A percentile compares a stretch with the other conserved stretches of the same genome.
Evolutionary conservation across 2,113 vertebrate genomes (phyloP).

Genomic region (Sciurus niger): DNA sequence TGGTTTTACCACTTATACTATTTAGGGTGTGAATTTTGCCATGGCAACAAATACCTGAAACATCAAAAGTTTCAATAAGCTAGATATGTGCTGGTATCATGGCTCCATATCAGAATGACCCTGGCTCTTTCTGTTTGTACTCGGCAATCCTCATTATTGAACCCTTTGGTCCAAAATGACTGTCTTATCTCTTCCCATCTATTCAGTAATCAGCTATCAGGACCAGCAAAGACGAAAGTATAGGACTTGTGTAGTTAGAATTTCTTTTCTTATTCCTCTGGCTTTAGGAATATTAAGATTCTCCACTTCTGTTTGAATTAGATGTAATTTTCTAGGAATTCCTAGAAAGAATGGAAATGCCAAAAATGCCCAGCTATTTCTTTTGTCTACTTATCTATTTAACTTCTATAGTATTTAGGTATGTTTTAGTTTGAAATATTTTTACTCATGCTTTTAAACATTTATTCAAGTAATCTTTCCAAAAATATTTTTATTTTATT

Average conservation of each 20-base stretch:
- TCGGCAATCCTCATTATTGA: background rate
- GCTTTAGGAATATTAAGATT: background rate
- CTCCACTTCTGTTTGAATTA: conserved; percentile 4
- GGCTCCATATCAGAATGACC: background rate
- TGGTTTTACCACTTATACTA: background rate
- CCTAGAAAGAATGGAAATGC: background rate
- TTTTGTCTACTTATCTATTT: background rate
- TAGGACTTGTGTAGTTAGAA: background rate
- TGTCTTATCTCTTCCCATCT: background rate
- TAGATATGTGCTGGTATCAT: background rate
- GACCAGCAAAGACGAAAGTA: background rate
- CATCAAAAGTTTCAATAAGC: background rate
- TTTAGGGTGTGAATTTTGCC: background rate
- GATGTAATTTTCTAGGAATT: background rate
- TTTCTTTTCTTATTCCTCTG: background rate
- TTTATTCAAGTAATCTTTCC: background rate
- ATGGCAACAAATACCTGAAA: background rate
- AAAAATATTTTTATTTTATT: background rate
- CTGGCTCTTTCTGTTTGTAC: background rate
- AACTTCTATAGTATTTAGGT: background rate
- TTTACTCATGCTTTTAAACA: background rate
- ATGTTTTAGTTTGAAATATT: background rate
- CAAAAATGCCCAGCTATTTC: background rate
- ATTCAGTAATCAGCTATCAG: background rate
- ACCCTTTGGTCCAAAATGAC: background rate